A percentile compares a stretch with the other conserved stretches of the same genome.
These are phyloP conservation scores for Excalfactoria chinensis DNA, from an alignment of 2,113 vertebrate genomes.

Conservation along the genomic window DNA sequence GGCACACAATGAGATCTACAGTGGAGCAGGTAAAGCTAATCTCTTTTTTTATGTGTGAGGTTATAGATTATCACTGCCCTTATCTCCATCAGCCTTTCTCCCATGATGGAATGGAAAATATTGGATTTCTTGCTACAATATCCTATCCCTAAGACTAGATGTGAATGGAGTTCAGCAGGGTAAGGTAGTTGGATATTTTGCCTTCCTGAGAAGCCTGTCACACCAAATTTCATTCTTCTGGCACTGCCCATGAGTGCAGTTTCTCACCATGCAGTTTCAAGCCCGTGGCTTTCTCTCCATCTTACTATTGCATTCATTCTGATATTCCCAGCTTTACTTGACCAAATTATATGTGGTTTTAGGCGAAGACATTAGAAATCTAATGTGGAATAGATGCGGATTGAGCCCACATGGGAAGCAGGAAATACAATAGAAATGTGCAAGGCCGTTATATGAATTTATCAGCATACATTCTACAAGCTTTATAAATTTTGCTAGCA, in stretches of 20 bases:
- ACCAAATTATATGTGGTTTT: background rate
- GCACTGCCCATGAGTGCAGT: background rate
- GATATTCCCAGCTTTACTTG: background rate
- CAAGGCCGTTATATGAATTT: constrained; percentile 27
- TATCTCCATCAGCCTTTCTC: background rate
- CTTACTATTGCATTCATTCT: background rate
- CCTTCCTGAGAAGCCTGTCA: background rate
- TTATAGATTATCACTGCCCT: background rate
- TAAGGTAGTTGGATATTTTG: background rate
- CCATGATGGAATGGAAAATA: background rate
- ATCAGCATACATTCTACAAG: constrained; percentile 41
- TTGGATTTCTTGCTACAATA: background rate
- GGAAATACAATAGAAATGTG: constrained; percentile 33
- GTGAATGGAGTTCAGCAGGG: background rate
- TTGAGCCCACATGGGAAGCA: constrained; percentile 34
- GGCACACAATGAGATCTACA: rapidly evolving
- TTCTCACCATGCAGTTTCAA: background rate
- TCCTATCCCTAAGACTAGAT: background rate
- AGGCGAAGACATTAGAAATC: background rate
- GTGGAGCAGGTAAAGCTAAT: background rate
- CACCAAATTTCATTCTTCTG: background rate
- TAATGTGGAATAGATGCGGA: constrained; percentile 15
- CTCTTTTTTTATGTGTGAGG: background rate
- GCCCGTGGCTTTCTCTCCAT: background rate
- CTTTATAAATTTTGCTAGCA: constrained; percentile 42